Evolutionary conservation across 1,140 invertebrate genomes (phyloP).

Genomic region (Zaprionus africanus): DNA sequence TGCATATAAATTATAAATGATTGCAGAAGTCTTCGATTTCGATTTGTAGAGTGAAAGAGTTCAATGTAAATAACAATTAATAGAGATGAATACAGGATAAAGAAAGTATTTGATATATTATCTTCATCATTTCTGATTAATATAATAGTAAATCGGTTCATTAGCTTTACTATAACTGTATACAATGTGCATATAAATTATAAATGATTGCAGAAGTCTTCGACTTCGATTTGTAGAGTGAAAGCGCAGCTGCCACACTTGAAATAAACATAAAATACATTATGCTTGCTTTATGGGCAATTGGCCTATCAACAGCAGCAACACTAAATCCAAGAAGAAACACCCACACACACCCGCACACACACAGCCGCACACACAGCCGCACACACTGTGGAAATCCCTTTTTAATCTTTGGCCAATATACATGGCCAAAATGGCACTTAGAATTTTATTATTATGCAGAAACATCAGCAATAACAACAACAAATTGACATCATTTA

Average conservation of each 20-base stretch:
- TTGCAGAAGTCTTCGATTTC: not conserved
- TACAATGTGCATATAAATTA: not conserved
- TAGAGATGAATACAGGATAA: too few species aligned
- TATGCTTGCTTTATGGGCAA: conserved; percentile 65
- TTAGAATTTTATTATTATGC: conserved; percentile 79
- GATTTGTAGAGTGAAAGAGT: not conserved
- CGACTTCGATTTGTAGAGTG: not conserved
- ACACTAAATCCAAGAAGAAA: conserved; percentile 2
- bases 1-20: not conserved
- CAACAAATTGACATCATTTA: conserved; percentile 76
- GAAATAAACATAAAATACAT: conserved; percentile 33
- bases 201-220: not conserved
- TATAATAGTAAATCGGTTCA: not conserved
- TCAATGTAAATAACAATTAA: too few species aligned
- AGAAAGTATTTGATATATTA: not conserved
- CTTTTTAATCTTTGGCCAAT: conserved; percentile 77
- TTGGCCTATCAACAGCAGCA: conserved; percentile 50
- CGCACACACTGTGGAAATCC: conserved; percentile 47
- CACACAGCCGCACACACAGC: conserved; percentile 25
- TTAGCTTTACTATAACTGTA: not conserved
- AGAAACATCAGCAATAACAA: conserved; percentile 47
- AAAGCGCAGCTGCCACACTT: not conserved
- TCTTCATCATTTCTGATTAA: too few species aligned
- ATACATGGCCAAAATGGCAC: conserved; percentile 69
- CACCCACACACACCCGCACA: conserved; percentile 1